These are phyloP conservation scores for Setophaga kirtlandii DNA, from an alignment of 2,113 vertebrate species.

Conservation along the genomic window DNA sequence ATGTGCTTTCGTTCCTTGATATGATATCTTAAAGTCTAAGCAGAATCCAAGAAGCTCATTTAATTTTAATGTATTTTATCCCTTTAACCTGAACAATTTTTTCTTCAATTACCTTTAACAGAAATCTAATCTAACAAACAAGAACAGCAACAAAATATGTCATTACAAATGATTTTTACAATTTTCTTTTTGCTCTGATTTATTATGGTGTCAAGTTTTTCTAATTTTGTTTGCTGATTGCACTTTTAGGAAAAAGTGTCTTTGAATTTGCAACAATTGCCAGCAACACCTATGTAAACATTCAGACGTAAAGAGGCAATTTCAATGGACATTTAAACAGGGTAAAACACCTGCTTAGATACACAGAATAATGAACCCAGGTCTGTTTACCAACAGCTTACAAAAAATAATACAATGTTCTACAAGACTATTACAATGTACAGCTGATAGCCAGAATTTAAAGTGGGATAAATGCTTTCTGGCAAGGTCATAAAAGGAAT, in stretches of 20 bases:
- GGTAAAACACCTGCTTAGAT: neutral
- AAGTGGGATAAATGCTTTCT: slow-evolving; percentile 37
- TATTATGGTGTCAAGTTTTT: slow-evolving; percentile 32
- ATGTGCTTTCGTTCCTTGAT: neutral
- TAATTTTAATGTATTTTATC: slow-evolving; percentile 46
- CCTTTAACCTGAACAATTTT: slow-evolving; percentile 50
- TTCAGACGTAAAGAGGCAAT: neutral
- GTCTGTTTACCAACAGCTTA: slow-evolving; percentile 13
- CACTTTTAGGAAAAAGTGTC: neutral
- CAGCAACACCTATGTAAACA: slow-evolving; percentile 6
- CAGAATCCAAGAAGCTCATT: slow-evolving; percentile 34
- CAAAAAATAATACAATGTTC: neutral
- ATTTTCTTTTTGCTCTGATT: slow-evolving; percentile 39
- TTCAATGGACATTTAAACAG: slow-evolving; percentile 12
- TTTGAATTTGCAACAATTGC: neutral
- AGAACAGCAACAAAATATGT: slow-evolving; percentile 47
- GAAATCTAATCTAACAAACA: slow-evolving; percentile 55
- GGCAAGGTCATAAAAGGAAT: slow-evolving; percentile 48
- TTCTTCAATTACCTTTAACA: slow-evolving; percentile 59
- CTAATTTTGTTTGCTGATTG: slow-evolving; percentile 37
- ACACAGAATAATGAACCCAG: slow-evolving; percentile 15
- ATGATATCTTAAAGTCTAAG: neutral
- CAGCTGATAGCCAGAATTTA: slow-evolving; percentile 33
- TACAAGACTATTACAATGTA: slow-evolving; percentile 16
- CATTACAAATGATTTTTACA: slow-evolving; percentile 53